A percentile compares a stretch with the other conserved stretches of the same genome.
Conservation (phyloP, 2,888 invertebrate species). For the Agrypnus murinus region DNA sequence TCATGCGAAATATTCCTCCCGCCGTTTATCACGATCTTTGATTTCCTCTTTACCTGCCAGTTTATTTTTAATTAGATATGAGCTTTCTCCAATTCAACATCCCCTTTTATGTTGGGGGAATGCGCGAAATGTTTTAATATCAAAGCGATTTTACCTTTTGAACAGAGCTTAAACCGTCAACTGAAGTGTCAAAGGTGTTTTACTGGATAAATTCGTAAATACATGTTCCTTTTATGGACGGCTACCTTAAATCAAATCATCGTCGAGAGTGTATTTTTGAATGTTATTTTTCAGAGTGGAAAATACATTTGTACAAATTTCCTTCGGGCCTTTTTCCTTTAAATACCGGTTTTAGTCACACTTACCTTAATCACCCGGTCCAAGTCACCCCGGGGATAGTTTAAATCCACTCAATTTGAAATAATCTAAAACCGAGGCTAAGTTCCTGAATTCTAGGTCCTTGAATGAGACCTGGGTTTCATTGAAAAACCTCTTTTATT, state of each 20-base stretch:
- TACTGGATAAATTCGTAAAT: slow-evolving; percentile 25
- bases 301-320: too few species aligned
- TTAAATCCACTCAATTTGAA: too few species aligned
- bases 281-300: too few species aligned
- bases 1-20: slow-evolving; percentile 18
- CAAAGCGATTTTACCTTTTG: slow-evolving; percentile 39
- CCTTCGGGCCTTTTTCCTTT: too few species aligned
- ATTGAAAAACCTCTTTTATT: too few species aligned
- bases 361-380: too few species aligned
- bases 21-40: slow-evolving; percentile 12
- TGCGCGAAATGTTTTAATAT: slow-evolving; percentile 38
- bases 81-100: slow-evolving; percentile 11
- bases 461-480: too few species aligned
- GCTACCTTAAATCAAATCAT: slow-evolving; percentile 24
- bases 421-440: too few species aligned
- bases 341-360: too few species aligned
- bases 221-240: slow-evolving; percentile 24
- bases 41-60: slow-evolving; percentile 21
- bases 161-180: slow-evolving; percentile 27
- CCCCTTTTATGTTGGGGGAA: slow-evolving; percentile 27
- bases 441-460: too few species aligned
- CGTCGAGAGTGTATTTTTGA: too few species aligned
- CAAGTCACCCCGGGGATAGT: too few species aligned
- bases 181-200: slow-evolving; percentile 32
- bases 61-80: slow-evolving; percentile 32